Evolutionary conservation across 2,797 vertebrate genomes (phyloP).

Genomic region (Ispidina lecontei): DNA sequence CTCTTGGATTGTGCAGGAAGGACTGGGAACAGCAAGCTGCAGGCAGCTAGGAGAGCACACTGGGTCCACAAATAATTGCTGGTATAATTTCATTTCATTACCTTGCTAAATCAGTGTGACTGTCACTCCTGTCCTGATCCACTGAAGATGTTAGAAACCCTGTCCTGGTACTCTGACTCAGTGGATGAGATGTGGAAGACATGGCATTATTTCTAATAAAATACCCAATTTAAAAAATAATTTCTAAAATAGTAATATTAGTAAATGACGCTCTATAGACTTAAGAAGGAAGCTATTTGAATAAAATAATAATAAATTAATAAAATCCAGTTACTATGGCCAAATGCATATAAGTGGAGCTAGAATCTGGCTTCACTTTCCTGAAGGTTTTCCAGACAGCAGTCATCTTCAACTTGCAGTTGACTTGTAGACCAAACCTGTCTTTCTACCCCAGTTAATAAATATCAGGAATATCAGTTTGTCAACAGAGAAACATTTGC

Average conservation of each 20-base stretch:
- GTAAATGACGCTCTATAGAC: background rate
- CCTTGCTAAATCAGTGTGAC: background rate
- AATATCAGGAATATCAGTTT: background rate
- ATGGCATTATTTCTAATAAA: background rate
- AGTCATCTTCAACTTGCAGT: background rate
- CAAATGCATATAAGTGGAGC: background rate
- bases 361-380: background rate
- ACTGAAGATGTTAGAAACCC: background rate
- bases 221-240: background rate
- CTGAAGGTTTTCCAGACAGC: background rate
- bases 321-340: background rate
- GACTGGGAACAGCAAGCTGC: background rate
- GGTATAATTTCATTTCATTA: slow-evolving; percentile 8
- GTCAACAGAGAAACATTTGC: background rate
- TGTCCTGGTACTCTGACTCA: background rate
- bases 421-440: background rate
- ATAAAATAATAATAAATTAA: background rate
- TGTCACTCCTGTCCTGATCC: background rate
- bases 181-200: background rate
- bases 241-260: background rate
- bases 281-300: background rate
- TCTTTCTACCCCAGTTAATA: background rate
- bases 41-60: background rate
- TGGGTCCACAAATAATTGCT: slow-evolving; percentile 16
- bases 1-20: background rate